Percentiles rank a stretch among this genome's conserved stretches.
These are phyloP conservation scores for Bombus sibiricus DNA, from an alignment of 1,140 invertebrate species.

Conservation along the genomic window DNA sequence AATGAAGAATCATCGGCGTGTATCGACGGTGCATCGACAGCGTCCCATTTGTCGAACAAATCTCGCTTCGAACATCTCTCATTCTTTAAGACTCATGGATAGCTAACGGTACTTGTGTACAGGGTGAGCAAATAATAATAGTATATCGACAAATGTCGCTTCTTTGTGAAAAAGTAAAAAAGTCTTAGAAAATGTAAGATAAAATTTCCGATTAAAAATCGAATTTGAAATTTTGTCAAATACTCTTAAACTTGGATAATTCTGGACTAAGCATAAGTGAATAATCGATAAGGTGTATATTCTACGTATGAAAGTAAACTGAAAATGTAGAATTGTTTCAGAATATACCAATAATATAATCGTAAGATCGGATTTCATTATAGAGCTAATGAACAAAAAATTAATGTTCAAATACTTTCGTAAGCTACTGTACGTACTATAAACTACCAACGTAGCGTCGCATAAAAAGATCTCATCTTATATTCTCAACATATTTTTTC, in stretches of 20 bases:
- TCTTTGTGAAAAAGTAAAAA: too few species aligned
- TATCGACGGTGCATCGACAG: constrained; percentile 18
- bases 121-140: too few species aligned
- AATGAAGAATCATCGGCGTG: not conserved
- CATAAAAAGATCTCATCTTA: not conserved
- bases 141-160: too few species aligned
- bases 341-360: too few species aligned
- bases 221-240: not conserved
- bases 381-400: too few species aligned
- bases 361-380: too few species aligned
- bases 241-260: not conserved
- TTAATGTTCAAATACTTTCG: too few species aligned
- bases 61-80: constrained; percentile 34
- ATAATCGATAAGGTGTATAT: too few species aligned
- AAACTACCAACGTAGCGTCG: not conserved
- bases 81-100: not conserved
- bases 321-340: too few species aligned
- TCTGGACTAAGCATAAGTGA: not conserved
- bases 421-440: too few species aligned
- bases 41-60: constrained; percentile 20
- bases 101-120: not conserved
- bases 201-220: not conserved
- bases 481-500: not conserved
- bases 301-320: too few species aligned
- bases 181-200: too few species aligned